Base-by-base conservation (phyloP, 1,140 invertebrate species). In the Drosophila kanapiae region DNA sequence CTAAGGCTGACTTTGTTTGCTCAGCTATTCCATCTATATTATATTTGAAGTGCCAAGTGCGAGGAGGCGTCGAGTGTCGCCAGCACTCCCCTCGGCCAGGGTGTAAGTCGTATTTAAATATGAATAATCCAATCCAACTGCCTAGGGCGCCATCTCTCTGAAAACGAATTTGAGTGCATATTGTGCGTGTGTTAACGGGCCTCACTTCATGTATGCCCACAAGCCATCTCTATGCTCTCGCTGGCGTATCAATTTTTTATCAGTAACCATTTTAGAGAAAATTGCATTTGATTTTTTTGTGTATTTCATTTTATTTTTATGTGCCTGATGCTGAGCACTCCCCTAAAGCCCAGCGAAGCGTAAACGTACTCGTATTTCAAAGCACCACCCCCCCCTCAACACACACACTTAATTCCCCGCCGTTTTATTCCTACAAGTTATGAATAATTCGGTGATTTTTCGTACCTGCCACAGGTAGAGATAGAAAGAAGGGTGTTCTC, bases 231-330 rank as follows among this genome's bases (percentile, higher is more conserved):
- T 51, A 43, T 42, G 42, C 62, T 47, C 29, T 47, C 33, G 64
- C 54, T 63, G 64, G 58, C 54, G 67, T 83, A 90, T 90, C 78
- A 91, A 90, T 90, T 82, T 90, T 90, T 90, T 54, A 90, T 91
- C 78, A 90, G 85, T 85, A 86, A 90, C 86, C 64, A 81, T 85
- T 91, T 90, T 90, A 57, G 61, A 77, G 71, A 71, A 90, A 90
- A 90, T 90, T 90, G 85, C 85, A 90, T 90, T 90, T 82, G 68
- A 74, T 64, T 91, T 82, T 88, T 82, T 82, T 75, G 4, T 35
- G 18, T 53, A 40, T 45, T 65, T 61, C 33, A 60, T 37, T 63
- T 54, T 7, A 35, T 60, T 72, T 49, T 49, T 59, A 49, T 71
- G 35, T 48, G 29, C 65, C 47, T 14, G 23, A 23, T 23, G 63